phyloP scores from a whole-genome alignment of 2,113 vertebrate species.

The Edolisoma coerulescens region DNA sequence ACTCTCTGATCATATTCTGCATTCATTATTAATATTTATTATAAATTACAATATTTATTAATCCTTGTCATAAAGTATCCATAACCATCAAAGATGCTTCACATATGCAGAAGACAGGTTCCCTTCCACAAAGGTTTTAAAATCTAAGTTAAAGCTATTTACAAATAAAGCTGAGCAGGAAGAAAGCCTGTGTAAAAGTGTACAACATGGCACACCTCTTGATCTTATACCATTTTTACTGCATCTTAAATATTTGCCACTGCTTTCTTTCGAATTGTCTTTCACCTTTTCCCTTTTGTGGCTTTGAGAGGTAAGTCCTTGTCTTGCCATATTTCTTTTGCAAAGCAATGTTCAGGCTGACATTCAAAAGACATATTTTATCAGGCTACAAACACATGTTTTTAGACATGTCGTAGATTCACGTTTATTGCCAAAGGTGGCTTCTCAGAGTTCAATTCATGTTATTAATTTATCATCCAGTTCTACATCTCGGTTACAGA shows the following conservation, averaged over 20 bases:
- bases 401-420: not conserved
- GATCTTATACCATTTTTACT: not conserved
- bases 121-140: not conserved
- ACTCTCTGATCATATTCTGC: slow-evolving; percentile 2
- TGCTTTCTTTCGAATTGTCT: not conserved
- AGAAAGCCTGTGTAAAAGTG: not conserved
- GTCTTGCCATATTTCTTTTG: not conserved
- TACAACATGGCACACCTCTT: not conserved
- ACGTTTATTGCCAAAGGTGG: not conserved
- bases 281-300: not conserved
- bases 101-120: not conserved
- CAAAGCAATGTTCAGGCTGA: not conserved
- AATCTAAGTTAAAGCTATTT: not conserved
- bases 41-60: slow-evolving; percentile 1
- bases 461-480: not conserved
- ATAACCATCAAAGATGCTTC: not conserved
- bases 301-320: not conserved
- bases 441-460: not conserved
- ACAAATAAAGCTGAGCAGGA: not conserved
- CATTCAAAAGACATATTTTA: not conserved
- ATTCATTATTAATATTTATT: slow-evolving; percentile 12
- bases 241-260: not conserved
- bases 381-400: not conserved
- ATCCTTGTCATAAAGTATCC: not conserved
- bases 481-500: not conserved